A percentile compares a stretch with the other conserved stretches of the same genome.
phyloP scores from a whole-genome alignment of 2,797 vertebrate genomes.

The Schizothorax lantsangensis region DNA sequence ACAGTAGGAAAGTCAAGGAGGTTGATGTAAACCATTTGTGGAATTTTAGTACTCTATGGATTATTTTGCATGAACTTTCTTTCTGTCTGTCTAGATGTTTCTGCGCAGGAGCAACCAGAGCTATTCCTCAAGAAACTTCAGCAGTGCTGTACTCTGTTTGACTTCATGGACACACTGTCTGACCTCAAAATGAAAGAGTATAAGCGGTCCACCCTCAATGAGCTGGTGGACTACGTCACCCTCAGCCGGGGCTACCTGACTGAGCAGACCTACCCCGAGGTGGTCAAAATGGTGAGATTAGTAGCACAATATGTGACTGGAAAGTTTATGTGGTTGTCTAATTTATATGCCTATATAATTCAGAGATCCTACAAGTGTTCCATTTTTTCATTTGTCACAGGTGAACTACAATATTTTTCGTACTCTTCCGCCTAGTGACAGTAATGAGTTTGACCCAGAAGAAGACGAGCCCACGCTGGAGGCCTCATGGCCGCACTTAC shows the following conservation, averaged over 20 bases:
- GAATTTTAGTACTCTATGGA: not conserved
- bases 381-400: conserved; percentile 70
- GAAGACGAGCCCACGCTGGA: conserved; percentile 98
- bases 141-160: conserved; percentile 99
- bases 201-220: conserved; percentile 99
- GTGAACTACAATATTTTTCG: conserved; percentile 99
- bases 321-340: not conserved
- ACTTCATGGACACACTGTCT: conserved; percentile 99
- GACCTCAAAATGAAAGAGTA: conserved; percentile 99
- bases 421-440: conserved; percentile 98
- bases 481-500: conserved; percentile 98
- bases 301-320: not conserved
- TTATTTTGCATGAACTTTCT: not conserved
- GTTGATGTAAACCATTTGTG: conserved; percentile 3
- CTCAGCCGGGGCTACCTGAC: conserved; percentile 99
- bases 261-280: conserved; percentile 98
- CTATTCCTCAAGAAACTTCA: conserved; percentile 99
- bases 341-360: not conserved
- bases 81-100: conserved; percentile 84
- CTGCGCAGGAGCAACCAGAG: conserved; percentile 96
- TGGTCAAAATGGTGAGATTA: conserved; percentile 98
- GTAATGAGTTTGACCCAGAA: conserved; percentile 98
- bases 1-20: conserved; percentile 15
- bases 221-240: conserved; percentile 99
- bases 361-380: not conserved